Base-by-base conservation (phyloP, 2,113 vertebrate genomes). In the Oceanodroma tethys region DNA sequence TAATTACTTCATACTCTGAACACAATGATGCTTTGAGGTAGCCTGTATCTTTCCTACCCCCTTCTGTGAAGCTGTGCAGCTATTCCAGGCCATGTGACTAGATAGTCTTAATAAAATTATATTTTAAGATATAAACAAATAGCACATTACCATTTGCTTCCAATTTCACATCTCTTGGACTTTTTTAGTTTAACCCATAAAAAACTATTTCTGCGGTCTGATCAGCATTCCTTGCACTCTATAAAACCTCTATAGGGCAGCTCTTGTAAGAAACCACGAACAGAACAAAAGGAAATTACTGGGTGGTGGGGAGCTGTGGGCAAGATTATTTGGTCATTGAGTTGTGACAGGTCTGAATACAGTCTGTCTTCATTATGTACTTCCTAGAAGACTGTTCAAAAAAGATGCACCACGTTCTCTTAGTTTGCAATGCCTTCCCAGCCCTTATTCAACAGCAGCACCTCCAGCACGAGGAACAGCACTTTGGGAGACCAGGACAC, bases 291-390 rank as follows among this genome's bases (percentile, higher is more conserved):
- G 6, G 27, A 52, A 72, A 74, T 47, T 15, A 67, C 5, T 27
- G 13, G 1, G 10, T 1, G 4, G 25, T 8, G 30, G 6, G 17
- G 21, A 59, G 32, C 21, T 4, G 53, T 0, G 0, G 70, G 82
- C 0, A 0, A 67, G 58, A 43, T n/a, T 34, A 45, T 60, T 55
- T 6, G 3, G 19, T 25, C 34, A 25, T 38, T 30, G 4, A 47
- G 11, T 7, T 85, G 20, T 29, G 40, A 43, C 32, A 59, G 8
- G 48, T 50, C 43, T n/a, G n/a, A 84, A 74, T 4, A 38, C 1
- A 55, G 27, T 6, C 23, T 3, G 32, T 8, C 55, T 58, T 66
- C 12, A 34, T 13, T 23, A 7, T 3, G 6, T 11, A 19, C 15
- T 73, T 48, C 23, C 79, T 16, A n/a, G 29, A 32, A 45, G 42